Evolutionary conservation across 2,888 invertebrate genomes (phyloP), one percentile per base, ranked within the genome.

Genomic region (Arge pagana): DNA sequence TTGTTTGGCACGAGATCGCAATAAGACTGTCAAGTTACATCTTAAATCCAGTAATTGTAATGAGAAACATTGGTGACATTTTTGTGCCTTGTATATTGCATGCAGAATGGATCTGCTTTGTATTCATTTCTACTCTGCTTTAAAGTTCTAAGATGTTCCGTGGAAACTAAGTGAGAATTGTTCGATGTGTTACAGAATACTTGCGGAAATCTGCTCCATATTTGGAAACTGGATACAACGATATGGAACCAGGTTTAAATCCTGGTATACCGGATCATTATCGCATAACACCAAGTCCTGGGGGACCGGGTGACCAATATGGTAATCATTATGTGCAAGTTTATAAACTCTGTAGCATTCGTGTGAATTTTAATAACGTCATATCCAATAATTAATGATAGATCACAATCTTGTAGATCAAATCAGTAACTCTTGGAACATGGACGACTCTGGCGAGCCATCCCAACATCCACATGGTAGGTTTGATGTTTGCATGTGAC

Each of bases 201-300:
- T 71, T 85, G 67, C 76, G 80, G 62, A 80, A 80, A 72, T 78
- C 78, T 53, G 77, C 76, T 19, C 72, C 77, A 11, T 81, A 79
- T 61, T 78, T 80, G 51, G 81, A 81, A 71, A 79, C 86, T 63
- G 85, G 86, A 50, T 86, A 86, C 72, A 85, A 86, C 68, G 86
- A 86, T 72, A 78, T 86, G 68, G 85, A 82, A 63, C 75, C 76
- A 59, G 71, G 74, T 54, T 62, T 76, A 61, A 76, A 74, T 66
- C 70, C 74, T 50, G 71, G 68, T 59, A 61, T 76, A 58, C 75
- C 74, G 62, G 79, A 78, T 63, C 78, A 78, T 68, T 87, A 85
- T 72, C 80, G 85, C 59, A 83, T 86, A 59, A 85, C 86, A 54
- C 85, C 86, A 50, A 82, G 85, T 57, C 84, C 85, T 33, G 84